phyloP scores from a whole-genome alignment of 2,797 vertebrate species.

The Tympanoctomys barrerae region DNA sequence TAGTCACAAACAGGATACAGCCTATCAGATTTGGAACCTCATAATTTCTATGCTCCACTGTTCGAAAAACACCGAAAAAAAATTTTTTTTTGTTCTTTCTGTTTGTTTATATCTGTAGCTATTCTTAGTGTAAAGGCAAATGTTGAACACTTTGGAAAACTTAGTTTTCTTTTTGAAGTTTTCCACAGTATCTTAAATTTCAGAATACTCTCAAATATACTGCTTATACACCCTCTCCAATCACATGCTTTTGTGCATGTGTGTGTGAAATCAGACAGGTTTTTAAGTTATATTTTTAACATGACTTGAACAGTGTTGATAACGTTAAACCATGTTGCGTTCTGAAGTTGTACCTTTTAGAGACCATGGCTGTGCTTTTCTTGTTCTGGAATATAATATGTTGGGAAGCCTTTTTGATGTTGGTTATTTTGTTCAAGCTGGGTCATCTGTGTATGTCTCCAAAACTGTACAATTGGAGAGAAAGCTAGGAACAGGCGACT shows the following conservation, averaged over 20 bases:
- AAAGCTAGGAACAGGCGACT: background rate
- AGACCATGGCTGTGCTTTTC: background rate
- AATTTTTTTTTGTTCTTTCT: background rate
- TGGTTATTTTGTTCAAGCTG: background rate
- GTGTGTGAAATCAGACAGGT: background rate
- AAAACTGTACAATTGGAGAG: background rate
- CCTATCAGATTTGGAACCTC: conserved; percentile 41
- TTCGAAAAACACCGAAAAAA: conserved; percentile 47
- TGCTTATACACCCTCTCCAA: background rate
- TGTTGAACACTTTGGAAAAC: background rate
- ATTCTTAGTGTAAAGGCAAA: background rate
- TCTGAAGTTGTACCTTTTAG: conserved; percentile 22
- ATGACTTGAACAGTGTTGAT: background rate
- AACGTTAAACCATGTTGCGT: background rate
- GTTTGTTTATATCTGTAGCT: conserved; percentile 11
- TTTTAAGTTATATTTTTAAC: conserved; percentile 34
- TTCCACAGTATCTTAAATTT: background rate
- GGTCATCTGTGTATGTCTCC: background rate
- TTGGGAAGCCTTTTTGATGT: background rate
- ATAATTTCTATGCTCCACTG: background rate
- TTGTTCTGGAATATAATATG: background rate
- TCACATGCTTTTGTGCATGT: background rate
- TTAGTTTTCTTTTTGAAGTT: conserved; percentile 16
- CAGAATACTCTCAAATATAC: background rate
- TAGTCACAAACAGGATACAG: conserved; percentile 54